A percentile compares a stretch with the other conserved stretches of the same genome.
Conservation (phyloP, 2,888 invertebrate species). For the Rhorus exstirpatorius region DNA sequence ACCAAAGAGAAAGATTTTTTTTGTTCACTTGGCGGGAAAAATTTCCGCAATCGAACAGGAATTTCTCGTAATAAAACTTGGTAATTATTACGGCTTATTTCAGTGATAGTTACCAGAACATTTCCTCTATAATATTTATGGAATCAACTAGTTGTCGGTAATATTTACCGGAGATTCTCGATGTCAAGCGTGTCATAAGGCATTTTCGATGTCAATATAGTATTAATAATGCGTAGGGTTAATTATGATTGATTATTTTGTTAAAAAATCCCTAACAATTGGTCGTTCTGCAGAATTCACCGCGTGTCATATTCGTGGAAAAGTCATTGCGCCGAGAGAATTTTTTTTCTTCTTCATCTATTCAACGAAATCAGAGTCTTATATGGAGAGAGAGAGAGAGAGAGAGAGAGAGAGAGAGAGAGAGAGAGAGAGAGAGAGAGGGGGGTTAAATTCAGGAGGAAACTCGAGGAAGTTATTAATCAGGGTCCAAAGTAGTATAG, state of each 20-base stretch:
- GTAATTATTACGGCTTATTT: too few species aligned
- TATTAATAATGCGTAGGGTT: too few species aligned
- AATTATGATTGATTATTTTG: slow-evolving; percentile 4
- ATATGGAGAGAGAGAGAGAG: slow-evolving; percentile 1
- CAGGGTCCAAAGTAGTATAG: slow-evolving; percentile 36
- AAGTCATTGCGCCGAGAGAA: slow-evolving; percentile 12
- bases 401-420: neutral
- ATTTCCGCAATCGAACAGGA: too few species aligned
- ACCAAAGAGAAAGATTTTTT: too few species aligned
- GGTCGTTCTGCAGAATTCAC: slow-evolving; percentile 8
- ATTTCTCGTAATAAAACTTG: too few species aligned
- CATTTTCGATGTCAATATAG: too few species aligned
- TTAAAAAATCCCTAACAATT: slow-evolving; percentile 22
- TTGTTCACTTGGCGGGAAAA: too few species aligned
- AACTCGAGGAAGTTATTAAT: slow-evolving; percentile 69
- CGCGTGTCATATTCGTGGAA: slow-evolving; percentile 19
- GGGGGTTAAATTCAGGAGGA: slow-evolving; percentile 40
- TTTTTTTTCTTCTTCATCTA: neutral
- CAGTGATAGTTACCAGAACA: too few species aligned
- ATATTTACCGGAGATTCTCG: too few species aligned
- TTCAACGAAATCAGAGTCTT: slow-evolving; percentile 17
- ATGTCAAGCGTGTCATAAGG: too few species aligned
- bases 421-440: neutral
- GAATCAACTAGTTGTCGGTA: too few species aligned
- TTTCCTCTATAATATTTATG: too few species aligned